Conservation (phyloP, 2,113 vertebrate species). For the Microcebus ravelobensis region DNA sequence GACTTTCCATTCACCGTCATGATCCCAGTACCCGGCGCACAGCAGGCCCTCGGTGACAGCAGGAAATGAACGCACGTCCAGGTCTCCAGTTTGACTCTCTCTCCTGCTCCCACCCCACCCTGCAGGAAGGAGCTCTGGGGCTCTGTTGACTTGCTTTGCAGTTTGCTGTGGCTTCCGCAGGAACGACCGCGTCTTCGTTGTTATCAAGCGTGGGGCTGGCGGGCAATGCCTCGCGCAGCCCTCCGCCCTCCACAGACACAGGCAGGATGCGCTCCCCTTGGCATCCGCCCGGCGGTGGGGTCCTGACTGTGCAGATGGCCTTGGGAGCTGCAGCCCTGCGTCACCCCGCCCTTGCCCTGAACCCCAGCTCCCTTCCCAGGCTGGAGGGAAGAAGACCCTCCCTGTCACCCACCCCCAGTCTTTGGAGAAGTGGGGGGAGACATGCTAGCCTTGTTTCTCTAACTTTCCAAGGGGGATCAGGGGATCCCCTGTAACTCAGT, state of each 20-base stretch:
- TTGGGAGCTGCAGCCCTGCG: neutral
- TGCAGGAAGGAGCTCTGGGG: neutral
- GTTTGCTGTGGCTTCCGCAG: neutral
- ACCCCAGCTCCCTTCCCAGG: neutral
- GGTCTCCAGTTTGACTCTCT: fast-evolving
- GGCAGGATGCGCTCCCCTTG: neutral
- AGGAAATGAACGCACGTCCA: neutral
- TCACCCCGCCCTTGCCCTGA: neutral
- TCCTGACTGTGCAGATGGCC: neutral
- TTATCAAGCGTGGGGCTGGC: too few relatives aligned
- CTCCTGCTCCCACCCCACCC: neutral
- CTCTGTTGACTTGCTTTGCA: neutral
- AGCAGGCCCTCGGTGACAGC: neutral
- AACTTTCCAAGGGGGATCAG: neutral
- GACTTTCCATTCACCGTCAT: neutral
- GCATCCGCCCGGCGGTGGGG: neutral
- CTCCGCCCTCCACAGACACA: neutral
- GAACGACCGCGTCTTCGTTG: neutral
- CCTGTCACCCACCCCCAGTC: too few relatives aligned
- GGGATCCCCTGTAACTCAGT: neutral
- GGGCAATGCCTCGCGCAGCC: neutral
- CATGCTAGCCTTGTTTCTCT: neutral
- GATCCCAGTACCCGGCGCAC: neutral
- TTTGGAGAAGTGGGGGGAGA: neutral
- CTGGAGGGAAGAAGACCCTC: neutral